Base-by-base conservation (phyloP, 2,113 vertebrate species). In the Centrocercus urophasianus region DNA sequence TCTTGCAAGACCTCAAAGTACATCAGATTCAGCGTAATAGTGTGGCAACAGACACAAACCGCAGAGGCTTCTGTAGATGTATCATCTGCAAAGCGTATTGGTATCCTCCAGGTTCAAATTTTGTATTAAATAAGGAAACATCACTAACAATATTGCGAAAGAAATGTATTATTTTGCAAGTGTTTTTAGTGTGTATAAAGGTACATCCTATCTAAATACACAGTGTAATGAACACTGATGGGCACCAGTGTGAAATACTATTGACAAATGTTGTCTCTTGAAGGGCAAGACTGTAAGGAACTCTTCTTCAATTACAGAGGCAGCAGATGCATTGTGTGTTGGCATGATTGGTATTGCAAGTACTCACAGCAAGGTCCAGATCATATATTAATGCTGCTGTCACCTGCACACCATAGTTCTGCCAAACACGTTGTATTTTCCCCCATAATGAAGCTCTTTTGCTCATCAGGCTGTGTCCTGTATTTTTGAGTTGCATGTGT, bases 391-490 rank as follows among this genome's bases (percentile, higher is more conserved):
- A 54, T 15, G 65, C 45, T 91, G 91, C 89, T 89, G 61, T 89
- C 95, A 96, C 92, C 88, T 72, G 5, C 45, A 24, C 32, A 52
- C 47, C 36, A n/a, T 6, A 38, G 79, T 89, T 92, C 66, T 95
- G 96, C 94, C 96, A 96, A 95, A 93, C 69, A 67, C 91, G 74
- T 95, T 85, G 88, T 40, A 67, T 91, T 96, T 95, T 94, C 88
- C 94, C 90, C 75, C 75, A 60, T 84, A 90, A 88, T 30, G 43
- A 66, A 96, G 84, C 70, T 93, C 83, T 92, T 91, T 93, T 94
- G 47, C 91, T 95, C 88, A 63, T 89, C 93, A 90, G 76, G 86
- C 43, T 79, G 63, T 63, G 89, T 78, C 89, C 91, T 90, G 76
- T 76, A 83, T 95, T 96, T 96, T 93, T 90, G 61, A 96, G 42